phyloP scores from a whole-genome alignment of 2,888 invertebrate species.

The Pollenia angustigena region DNA sequence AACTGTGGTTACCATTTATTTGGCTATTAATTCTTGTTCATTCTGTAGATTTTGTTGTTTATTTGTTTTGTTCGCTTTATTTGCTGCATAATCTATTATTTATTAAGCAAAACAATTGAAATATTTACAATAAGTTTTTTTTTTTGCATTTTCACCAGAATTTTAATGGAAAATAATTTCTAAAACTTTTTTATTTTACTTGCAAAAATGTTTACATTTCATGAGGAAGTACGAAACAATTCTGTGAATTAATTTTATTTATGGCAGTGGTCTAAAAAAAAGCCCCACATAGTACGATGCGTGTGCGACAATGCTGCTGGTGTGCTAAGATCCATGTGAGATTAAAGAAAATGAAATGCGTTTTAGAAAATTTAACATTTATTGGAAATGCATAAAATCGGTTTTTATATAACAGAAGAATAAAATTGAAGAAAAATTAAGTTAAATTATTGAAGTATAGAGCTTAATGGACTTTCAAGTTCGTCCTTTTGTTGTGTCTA shows the following conservation, averaged over 20 bases:
- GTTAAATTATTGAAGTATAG: too few species aligned
- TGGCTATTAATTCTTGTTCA: background rate
- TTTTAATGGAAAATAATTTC: slow-evolving; percentile 21
- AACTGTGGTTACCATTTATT: background rate
- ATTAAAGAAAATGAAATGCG: slow-evolving; percentile 3
- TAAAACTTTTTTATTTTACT: slow-evolving; percentile 45
- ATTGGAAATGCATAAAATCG: slow-evolving; percentile 22
- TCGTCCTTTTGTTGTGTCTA: too few species aligned
- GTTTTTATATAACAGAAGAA: too few species aligned
- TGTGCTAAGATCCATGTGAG: slow-evolving; percentile 46
- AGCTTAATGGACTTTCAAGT: too few species aligned
- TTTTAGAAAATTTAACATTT: slow-evolving; percentile 19
- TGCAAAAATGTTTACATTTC: slow-evolving; percentile 59
- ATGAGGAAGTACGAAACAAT: slow-evolving; percentile 55
- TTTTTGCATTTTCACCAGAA: slow-evolving; percentile 16
- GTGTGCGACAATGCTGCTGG: background rate
- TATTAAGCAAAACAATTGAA: slow-evolving; percentile 39
- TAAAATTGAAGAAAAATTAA: too few species aligned
- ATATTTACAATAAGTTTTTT: slow-evolving; percentile 38
- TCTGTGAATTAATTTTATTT: slow-evolving; percentile 52
- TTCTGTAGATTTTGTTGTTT: slow-evolving; percentile 18
- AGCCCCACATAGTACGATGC: background rate
- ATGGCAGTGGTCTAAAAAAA: slow-evolving; percentile 44
- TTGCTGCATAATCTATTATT: slow-evolving; percentile 49
- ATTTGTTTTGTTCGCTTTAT: slow-evolving; percentile 52